Percentiles rank a stretch among this genome's conserved stretches.
Conservation (phyloP, 2,113 vertebrate genomes). For the Chamaetylas fuelleborni region DNA sequence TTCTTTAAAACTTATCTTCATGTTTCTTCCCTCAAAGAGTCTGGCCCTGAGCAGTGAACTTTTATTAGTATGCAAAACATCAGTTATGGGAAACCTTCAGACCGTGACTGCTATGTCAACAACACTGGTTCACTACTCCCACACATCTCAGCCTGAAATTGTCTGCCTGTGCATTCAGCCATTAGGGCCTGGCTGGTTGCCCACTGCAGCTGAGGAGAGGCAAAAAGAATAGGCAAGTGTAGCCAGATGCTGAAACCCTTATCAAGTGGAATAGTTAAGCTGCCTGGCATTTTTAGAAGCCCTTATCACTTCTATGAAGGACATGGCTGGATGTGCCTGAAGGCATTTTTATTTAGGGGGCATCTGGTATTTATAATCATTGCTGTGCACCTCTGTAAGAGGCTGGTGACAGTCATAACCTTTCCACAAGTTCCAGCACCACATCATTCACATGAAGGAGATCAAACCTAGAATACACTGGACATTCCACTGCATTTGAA, state of each 20-base stretch:
- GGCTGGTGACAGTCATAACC: constrained; percentile 36
- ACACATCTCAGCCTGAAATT: not conserved
- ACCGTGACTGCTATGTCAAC: not conserved
- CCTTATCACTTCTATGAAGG: not conserved
- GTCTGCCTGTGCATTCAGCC: not conserved
- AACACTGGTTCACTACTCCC: not conserved
- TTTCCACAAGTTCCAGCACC: not conserved
- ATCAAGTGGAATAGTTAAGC: not conserved
- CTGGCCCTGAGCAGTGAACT: not conserved
- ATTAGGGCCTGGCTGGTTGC: not conserved
- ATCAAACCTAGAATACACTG: not conserved
- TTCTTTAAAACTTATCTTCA: not conserved
- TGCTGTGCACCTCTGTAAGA: not conserved
- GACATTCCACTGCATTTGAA: not conserved
- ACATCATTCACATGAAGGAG: not conserved
- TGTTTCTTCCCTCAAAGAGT: not conserved
- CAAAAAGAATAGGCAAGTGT: not conserved
- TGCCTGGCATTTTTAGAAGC: constrained; percentile 19
- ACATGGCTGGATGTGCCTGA: not conserved
- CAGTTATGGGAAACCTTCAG: not conserved
- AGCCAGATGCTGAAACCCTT: not conserved
- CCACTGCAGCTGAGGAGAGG: not conserved
- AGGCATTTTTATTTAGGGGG: constrained; percentile 17
- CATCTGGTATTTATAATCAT: constrained; percentile 24
- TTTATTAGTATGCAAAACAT: not conserved